Base-by-base conservation (phyloP, 2,888 invertebrate genomes). In the Volucella zonaria region DNA sequence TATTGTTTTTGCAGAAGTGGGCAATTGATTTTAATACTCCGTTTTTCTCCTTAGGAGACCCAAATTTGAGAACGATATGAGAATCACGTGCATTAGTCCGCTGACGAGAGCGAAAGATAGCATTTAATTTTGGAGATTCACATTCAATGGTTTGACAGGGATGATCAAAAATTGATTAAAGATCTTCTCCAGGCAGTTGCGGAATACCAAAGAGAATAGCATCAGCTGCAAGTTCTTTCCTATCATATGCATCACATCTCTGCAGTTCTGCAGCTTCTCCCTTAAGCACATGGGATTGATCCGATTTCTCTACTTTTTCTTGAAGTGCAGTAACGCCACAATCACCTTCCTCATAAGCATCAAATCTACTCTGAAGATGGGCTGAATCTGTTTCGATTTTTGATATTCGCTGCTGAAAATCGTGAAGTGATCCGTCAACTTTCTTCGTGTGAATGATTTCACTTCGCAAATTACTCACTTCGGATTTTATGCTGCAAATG, bases 251-350 rank as follows among this genome's bases (percentile, higher is more conserved):
- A 49, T 49, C 10, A 49, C 49, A 45, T 49, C 49, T 49, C 49
- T 49, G 49, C 6, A 49, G 49, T 49, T 49, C 14, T 49, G 49
- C 49, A 49, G 11, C 49, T 10, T 49, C 14, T 49, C 49, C 49
- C 8, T 49, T 11, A 12, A 14, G n/a, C 49, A 49, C 8, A 8
- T 14, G 49, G 49, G 15, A 49, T 15, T 23, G 18, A 23, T 23
- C 18, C 18, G 18, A 23, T 23, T 23, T 23, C 18, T 23, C 3
- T 23, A 23, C 18, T 23, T 2, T 18, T 2, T 23, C 18, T 23
- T 23, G 18, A 23, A 23, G 3, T 23, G 3, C 18, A 23, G 18
- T 23, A 23, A 23, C 18, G 18, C 18, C 18, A 23, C 18, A 23
- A 23, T 49, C n/a, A 14, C 49, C 10, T 15, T 14, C 15, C 15